phyloP scores from a whole-genome alignment of 2,113 vertebrate genomes.

The Prolemur simus region DNA sequence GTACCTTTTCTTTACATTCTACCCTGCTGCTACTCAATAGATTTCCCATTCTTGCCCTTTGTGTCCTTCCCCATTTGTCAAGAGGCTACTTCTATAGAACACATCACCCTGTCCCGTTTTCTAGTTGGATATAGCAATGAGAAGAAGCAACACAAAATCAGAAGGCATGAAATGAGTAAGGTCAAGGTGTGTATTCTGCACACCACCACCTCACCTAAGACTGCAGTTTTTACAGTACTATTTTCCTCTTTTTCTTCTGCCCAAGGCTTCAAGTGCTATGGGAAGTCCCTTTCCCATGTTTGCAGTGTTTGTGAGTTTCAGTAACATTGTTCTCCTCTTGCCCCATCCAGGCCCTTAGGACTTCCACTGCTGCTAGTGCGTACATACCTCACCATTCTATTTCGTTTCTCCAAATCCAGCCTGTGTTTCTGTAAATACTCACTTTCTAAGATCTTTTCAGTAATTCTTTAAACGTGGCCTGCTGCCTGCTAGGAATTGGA shows the following conservation, averaged over 20 bases:
- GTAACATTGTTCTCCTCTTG: background rate
- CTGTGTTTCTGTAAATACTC: background rate
- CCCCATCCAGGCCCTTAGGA: background rate
- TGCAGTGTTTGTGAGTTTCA: background rate
- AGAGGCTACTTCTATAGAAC: background rate
- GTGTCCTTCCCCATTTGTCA: background rate
- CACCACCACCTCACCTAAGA: accelerated
- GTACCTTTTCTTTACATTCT: background rate
- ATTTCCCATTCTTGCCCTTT: background rate
- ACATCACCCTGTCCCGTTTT: background rate
- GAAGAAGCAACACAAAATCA: background rate
- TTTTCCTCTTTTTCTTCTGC: background rate
- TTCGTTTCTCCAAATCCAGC: background rate
- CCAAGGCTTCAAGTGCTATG: background rate
- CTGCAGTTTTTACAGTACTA: background rate
- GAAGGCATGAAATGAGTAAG: background rate
- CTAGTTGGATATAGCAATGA: background rate
- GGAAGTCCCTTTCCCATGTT: background rate
- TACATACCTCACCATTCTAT: background rate
- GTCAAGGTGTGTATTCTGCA: background rate
- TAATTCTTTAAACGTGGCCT: background rate
- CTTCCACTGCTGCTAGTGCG: background rate
- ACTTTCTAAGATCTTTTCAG: background rate
- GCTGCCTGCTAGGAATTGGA: background rate
- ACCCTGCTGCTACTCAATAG: background rate